Evolutionary conservation across 2,113 vertebrate species (phyloP).

Genomic region (Alligator mississippiensis): DNA sequence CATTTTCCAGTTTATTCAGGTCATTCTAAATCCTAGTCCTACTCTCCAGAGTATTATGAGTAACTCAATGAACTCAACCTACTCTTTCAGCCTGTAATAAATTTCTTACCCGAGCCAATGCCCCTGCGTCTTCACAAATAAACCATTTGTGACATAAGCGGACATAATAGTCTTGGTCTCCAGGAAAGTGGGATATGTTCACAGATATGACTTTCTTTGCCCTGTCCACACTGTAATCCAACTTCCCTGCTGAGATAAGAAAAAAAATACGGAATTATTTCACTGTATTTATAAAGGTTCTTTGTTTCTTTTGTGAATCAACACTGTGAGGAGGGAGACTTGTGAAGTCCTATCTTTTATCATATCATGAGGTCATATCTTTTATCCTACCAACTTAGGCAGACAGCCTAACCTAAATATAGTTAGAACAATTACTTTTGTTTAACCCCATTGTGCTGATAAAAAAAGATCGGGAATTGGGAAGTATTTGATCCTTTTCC

Average conservation of each 20-base stretch:
- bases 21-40: too few species aligned
- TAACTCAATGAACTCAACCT: neutral
- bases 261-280: neutral
- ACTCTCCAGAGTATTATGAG: neutral
- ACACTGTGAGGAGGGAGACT: neutral
- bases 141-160: slow-evolving; percentile 86
- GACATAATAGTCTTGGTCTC: slow-evolving; percentile 78
- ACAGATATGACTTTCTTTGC: slow-evolving; percentile 79
- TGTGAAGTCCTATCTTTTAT: too few species aligned
- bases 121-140: slow-evolving; percentile 80
- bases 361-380: too few species aligned
- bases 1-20: too few species aligned
- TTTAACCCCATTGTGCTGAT: too few species aligned
- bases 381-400: too few species aligned
- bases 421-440: too few species aligned
- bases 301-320: neutral
- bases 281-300: neutral
- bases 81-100: neutral
- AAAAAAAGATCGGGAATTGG: too few species aligned
- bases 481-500: too few species aligned
- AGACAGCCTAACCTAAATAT: too few species aligned
- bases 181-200: slow-evolving; percentile 75
- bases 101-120: slow-evolving; percentile 76
- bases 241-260: slow-evolving; percentile 77
- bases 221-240: slow-evolving; percentile 79